Conservation (phyloP, 2,113 vertebrate genomes). For the Anas platyrhynchos region DNA sequence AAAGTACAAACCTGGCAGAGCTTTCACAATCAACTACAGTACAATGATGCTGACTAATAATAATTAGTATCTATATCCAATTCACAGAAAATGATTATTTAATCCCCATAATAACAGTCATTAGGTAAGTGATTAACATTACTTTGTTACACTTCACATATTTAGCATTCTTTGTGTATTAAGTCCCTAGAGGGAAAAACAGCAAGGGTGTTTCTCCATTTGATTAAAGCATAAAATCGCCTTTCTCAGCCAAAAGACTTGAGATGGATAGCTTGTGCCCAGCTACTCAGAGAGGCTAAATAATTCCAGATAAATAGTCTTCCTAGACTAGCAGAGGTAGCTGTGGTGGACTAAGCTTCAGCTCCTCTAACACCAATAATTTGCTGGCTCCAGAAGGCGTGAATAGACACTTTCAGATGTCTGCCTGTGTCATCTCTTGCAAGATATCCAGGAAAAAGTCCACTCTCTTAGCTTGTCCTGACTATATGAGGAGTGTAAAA, state of each 20-base stretch:
- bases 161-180: background rate
- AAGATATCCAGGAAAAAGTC: background rate
- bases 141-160: background rate
- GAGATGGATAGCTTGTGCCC: background rate
- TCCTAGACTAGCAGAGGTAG: background rate
- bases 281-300: background rate
- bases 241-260: background rate
- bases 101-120: background rate
- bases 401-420: background rate
- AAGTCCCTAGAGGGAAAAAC: background rate
- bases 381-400: background rate
- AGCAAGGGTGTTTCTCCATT: background rate
- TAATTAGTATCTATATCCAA: background rate
- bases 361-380: background rate
- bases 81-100: background rate
- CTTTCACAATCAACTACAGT: background rate
- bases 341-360: background rate
- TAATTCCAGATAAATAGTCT: background rate
- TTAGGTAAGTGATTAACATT: background rate
- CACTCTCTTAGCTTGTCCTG: background rate
- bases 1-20: background rate
- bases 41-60: background rate
- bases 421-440: background rate
- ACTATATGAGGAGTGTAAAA: rapidly evolving
- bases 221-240: background rate